phyloP scores from a whole-genome alignment of 2,797 vertebrate genomes.

The Nyctalus aviator region DNA sequence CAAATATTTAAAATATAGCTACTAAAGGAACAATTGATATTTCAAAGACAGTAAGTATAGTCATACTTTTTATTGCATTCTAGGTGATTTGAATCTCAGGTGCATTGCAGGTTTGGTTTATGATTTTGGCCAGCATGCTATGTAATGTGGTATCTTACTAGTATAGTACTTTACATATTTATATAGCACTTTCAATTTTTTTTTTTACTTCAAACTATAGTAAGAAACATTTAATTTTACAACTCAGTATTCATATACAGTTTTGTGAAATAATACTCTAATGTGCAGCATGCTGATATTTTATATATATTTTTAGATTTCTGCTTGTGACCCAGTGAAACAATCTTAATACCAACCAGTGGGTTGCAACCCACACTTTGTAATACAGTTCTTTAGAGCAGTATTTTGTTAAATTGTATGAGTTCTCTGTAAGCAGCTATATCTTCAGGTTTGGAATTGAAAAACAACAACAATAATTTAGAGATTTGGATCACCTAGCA shows the following conservation, averaged over 20 bases:
- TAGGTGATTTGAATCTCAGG: background rate
- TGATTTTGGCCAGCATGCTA: background rate
- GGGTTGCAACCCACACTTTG: background rate
- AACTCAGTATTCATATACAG: background rate
- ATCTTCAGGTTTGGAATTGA: background rate
- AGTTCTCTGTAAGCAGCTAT: background rate
- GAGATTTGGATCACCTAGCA: background rate
- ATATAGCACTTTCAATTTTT: background rate
- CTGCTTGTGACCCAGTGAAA: background rate
- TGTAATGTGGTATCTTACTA: background rate
- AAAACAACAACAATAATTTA: conserved; percentile 6
- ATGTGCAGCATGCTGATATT: background rate
- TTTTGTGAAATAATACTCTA: background rate
- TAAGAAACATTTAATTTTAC: conserved; percentile 5
- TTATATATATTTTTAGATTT: conserved; percentile 6
- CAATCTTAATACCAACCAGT: background rate
- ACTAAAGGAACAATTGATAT: conserved; percentile 10
- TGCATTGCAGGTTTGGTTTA: conserved; percentile 11
- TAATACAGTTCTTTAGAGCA: background rate
- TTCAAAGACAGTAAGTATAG: background rate
- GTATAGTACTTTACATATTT: background rate
- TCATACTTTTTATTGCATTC: background rate
- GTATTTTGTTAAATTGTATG: background rate
- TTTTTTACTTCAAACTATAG: background rate
- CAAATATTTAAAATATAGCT: conserved; percentile 30